Conservation (phyloP, 2,888 invertebrate species). For the Dynastes hyllus region DNA sequence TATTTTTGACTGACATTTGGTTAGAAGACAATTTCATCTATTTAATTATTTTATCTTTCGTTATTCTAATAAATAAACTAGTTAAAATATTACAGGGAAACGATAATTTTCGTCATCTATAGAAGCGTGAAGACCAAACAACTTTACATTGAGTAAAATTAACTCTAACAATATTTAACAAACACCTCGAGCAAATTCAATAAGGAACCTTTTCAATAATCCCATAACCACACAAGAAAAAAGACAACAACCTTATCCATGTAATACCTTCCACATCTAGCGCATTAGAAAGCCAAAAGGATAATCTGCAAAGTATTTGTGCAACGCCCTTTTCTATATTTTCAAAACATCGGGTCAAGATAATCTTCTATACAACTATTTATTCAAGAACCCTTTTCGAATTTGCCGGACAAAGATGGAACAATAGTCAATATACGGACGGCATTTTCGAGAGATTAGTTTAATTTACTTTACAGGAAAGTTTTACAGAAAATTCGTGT, state of each 20-base stretch:
- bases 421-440: not conserved
- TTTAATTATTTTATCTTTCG: too few relatives aligned
- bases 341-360: slow-evolving; percentile 41
- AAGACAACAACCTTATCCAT: not conserved
- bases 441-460: slow-evolving; percentile 30
- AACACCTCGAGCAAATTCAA: too few relatives aligned
- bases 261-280: slow-evolving; percentile 19
- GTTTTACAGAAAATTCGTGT: not conserved
- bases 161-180: too few relatives aligned
- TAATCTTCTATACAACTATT: slow-evolving; percentile 26
- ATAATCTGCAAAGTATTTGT: slow-evolving; percentile 12
- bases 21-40: too few relatives aligned
- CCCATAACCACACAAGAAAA: too few relatives aligned
- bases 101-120: too few relatives aligned
- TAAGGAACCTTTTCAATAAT: too few relatives aligned
- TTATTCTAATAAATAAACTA: too few relatives aligned
- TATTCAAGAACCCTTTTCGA: not conserved
- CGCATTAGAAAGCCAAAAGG: slow-evolving; percentile 15
- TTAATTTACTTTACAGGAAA: slow-evolving; percentile 28
- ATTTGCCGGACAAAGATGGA: not conserved
- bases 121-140: too few relatives aligned
- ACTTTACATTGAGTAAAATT: too few relatives aligned
- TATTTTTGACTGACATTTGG: too few relatives aligned
- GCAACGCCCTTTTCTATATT: slow-evolving; percentile 45
- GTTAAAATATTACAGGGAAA: too few relatives aligned